phyloP scores from a whole-genome alignment of 2,113 vertebrate genomes.

The Datnioides undecimradiatus region DNA sequence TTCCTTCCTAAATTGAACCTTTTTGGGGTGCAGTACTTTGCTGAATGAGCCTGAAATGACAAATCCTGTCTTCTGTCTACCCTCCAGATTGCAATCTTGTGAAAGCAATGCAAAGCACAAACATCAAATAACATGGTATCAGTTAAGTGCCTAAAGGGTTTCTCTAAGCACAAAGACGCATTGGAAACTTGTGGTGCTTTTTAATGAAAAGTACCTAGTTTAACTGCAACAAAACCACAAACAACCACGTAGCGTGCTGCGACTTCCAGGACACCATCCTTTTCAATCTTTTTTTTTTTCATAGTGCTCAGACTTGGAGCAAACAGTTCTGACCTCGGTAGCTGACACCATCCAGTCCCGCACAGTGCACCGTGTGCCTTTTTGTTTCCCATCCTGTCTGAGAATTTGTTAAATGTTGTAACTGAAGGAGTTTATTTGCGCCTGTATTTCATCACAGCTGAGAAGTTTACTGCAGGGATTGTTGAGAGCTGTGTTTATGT shows the following conservation, averaged over 20 bases:
- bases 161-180: slow-evolving; percentile 59
- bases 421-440: background rate
- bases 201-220: background rate
- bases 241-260: too few species aligned
- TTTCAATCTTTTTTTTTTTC: too few species aligned
- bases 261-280: too few species aligned
- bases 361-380: background rate
- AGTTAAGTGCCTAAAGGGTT: slow-evolving; percentile 63
- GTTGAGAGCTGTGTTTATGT: background rate
- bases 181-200: background rate
- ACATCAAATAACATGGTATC: background rate
- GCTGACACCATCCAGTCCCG: background rate
- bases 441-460: background rate
- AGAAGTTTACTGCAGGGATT: slow-evolving; percentile 20
- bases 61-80: background rate
- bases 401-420: background rate
- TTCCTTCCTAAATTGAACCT: background rate
- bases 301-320: too few species aligned
- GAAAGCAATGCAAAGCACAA: slow-evolving; percentile 60
- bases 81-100: background rate
- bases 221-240: background rate
- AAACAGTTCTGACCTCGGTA: background rate
- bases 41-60: slow-evolving; percentile 35
- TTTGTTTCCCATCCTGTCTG: background rate
- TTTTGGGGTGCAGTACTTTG: background rate